phyloP scores from a whole-genome alignment of 2,797 vertebrate species.

The Vireo griseus region DNA sequence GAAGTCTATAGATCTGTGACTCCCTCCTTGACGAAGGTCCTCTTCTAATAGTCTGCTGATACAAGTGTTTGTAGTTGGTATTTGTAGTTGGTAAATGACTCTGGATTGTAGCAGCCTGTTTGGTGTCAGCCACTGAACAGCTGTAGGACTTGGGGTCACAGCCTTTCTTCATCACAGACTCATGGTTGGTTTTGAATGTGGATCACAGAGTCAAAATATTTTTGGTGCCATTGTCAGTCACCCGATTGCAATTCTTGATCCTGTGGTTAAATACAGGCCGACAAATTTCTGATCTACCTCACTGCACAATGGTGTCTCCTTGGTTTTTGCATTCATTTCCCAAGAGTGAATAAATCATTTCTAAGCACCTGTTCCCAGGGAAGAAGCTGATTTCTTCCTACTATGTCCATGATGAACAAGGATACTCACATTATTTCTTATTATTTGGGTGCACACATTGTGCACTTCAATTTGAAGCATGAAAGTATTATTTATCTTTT shows the following conservation, averaged over 20 bases:
- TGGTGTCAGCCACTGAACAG: neutral
- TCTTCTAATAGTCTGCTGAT: neutral
- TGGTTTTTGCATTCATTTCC: constrained; percentile 52
- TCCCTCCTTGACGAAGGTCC: neutral
- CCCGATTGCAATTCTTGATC: neutral
- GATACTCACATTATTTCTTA: constrained; percentile 59
- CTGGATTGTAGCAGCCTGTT: neutral
- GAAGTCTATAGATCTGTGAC: neutral
- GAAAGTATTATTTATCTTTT: constrained; percentile 60
- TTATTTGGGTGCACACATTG: constrained; percentile 60
- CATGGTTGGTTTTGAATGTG: neutral
- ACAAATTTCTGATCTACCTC: constrained; percentile 43
- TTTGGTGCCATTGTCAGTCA: neutral
- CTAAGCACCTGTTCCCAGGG: constrained; percentile 40
- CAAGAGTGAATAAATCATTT: constrained; percentile 57
- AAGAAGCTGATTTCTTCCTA: constrained; percentile 62
- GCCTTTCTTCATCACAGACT: neutral
- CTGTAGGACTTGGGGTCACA: neutral
- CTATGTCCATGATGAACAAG: constrained; percentile 55
- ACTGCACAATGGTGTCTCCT: constrained; percentile 31
- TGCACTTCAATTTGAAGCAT: constrained; percentile 58
- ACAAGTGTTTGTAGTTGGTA: neutral
- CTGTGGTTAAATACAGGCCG: constrained; percentile 15
- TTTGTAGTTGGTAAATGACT: neutral
- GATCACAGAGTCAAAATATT: neutral